Conservation (phyloP, 2,113 vertebrate species). For the Rhombomys opimus region DNA sequence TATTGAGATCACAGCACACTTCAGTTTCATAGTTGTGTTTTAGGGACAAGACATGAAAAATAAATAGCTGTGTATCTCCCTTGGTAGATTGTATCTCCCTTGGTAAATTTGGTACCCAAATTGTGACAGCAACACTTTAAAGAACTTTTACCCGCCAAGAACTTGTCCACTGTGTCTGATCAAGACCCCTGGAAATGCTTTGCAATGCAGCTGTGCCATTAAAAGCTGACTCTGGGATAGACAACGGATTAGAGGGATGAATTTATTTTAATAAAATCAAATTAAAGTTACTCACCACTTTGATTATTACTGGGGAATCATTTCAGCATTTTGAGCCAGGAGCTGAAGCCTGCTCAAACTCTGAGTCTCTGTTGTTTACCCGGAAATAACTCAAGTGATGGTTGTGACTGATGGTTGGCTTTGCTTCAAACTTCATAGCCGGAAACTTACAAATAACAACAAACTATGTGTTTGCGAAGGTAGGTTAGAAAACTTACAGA, state of each 20-base stretch:
- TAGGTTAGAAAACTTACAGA: not conserved
- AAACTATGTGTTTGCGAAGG: not conserved
- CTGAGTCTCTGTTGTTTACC: not conserved
- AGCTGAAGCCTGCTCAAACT: not conserved
- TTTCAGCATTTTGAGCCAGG: not conserved
- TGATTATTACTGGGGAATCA: not conserved
- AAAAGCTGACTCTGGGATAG: not conserved
- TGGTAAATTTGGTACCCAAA: not conserved
- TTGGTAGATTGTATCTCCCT: not conserved
- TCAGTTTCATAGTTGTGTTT: not conserved
- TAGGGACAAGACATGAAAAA: not conserved
- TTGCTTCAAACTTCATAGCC: not conserved
- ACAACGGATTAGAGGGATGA: not conserved
- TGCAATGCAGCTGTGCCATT: not conserved
- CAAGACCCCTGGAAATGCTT: not conserved
- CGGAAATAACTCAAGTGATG: not conserved
- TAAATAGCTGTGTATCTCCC: not conserved
- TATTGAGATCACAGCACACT: not conserved
- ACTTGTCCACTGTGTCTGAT: not conserved
- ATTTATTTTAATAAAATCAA: constrained; percentile 35
- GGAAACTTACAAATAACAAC: not conserved
- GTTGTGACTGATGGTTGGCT: not conserved
- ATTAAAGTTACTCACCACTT: constrained; percentile 17
- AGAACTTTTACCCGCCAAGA: not conserved
- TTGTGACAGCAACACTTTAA: not conserved